Percentiles rank a stretch among this genome's conserved stretches.
These are phyloP conservation scores for Sarcophaga peregrina DNA, from an alignment of 1,140 invertebrate species.

Conservation along the genomic window DNA sequence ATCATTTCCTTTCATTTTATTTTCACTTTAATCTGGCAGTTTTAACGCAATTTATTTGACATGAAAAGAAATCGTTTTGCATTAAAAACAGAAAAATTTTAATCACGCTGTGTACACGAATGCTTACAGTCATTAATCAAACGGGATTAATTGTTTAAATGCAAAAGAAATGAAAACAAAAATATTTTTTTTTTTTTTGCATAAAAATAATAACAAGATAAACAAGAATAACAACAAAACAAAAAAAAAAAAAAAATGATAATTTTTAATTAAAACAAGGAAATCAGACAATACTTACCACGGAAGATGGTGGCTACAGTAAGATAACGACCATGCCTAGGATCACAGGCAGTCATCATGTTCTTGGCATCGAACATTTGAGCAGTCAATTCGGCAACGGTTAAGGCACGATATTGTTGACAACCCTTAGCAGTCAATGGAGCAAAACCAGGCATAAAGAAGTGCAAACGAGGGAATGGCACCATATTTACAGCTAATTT, in stretches of 20 bases:
- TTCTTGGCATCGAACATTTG: slow-evolving; percentile 93
- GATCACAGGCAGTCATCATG: slow-evolving; percentile 98
- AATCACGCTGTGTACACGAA: neutral
- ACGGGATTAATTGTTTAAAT: slow-evolving; percentile 21
- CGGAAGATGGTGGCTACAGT: slow-evolving; percentile 95
- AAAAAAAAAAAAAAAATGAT: neutral
- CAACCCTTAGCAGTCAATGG: slow-evolving; percentile 89
- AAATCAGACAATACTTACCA: slow-evolving; percentile 68
- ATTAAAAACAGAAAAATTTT: neutral
- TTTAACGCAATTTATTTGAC: slow-evolving; percentile 9
- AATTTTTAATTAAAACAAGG: neutral
- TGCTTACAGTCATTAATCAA: slow-evolving; percentile 42
- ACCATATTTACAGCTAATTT: slow-evolving; percentile 99
- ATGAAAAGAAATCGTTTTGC: neutral
- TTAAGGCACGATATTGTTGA: slow-evolving; percentile 85
- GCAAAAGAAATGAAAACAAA: neutral
- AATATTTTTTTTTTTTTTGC: no score
- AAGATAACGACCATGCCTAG: slow-evolving; percentile 90
- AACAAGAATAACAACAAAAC: neutral
- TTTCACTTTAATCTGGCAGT: neutral
- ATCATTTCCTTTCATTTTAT: neutral
- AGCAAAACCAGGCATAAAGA: slow-evolving; percentile 97
- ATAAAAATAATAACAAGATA: neutral
- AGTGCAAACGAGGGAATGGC: slow-evolving; percentile 95
- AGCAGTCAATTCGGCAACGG: slow-evolving; percentile 89